Percentiles rank a stretch among this genome's conserved stretches.
Conservation (phyloP, 2,888 invertebrate species). For the Temnothorax rugatulus region DNA sequence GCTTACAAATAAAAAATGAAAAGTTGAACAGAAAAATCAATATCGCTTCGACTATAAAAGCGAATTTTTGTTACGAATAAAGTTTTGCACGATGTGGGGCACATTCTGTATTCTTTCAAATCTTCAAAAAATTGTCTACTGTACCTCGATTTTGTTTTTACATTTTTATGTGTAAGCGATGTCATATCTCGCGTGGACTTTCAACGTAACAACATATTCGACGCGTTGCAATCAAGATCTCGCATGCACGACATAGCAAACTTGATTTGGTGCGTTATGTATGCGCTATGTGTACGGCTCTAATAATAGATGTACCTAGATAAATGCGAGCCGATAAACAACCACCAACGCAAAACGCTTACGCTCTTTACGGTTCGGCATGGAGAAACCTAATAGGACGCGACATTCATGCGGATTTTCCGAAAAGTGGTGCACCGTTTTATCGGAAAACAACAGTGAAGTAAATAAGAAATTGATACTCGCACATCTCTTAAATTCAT, state of each 20-base stretch:
- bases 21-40: background rate
- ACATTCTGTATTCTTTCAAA: background rate
- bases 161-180: background rate
- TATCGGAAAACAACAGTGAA: background rate
- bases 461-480: slow-evolving; percentile 20
- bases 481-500: background rate
- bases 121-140: background rate
- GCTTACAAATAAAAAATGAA: background rate
- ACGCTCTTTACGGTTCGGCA: slow-evolving; percentile 27
- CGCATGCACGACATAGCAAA: background rate
- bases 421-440: background rate
- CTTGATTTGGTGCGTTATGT: slow-evolving; percentile 14
- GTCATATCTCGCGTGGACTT: background rate
- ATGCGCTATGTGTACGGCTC: slow-evolving; percentile 11
- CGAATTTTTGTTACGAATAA: background rate
- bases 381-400: background rate
- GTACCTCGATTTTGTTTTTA: slow-evolving; percentile 10
- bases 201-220: background rate
- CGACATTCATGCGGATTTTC: slow-evolving; percentile 13
- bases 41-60: background rate
- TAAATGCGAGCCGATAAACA: slow-evolving; percentile 57
- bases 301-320: slow-evolving; percentile 54
- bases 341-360: slow-evolving; percentile 28
- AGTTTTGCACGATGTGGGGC: background rate
- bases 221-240: slow-evolving; percentile 7